Conservation (phyloP, 2,797 vertebrate species). For the Sardinella longiceps region DNA sequence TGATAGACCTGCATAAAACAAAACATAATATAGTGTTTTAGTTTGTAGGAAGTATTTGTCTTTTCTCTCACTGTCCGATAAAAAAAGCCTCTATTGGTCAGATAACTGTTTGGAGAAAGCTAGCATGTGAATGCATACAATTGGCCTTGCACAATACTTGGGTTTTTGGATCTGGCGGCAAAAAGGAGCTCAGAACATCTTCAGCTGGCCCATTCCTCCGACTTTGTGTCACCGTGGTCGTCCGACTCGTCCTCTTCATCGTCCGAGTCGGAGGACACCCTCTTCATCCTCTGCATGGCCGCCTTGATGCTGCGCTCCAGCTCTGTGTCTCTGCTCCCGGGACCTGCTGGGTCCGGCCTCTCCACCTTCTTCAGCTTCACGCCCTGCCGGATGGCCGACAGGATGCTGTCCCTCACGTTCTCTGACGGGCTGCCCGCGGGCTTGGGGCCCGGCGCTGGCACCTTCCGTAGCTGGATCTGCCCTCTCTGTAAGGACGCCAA, state of each 20-base stretch:
- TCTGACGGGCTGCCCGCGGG: background rate
- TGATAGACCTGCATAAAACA: background rate
- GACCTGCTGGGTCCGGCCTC: constrained; percentile 29
- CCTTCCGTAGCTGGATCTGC: constrained; percentile 75
- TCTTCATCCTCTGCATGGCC: constrained; percentile 93
- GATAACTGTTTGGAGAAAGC: background rate
- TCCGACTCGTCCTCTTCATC: constrained; percentile 73
- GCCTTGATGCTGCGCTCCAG: constrained; percentile 92
- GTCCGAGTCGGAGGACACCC: constrained; percentile 87
- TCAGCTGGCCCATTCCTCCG: constrained; percentile 86
- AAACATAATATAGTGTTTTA: background rate
- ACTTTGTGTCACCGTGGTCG: constrained; percentile 72
- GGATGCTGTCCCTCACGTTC: constrained; percentile 76
- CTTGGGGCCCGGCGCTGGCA: constrained; percentile 42
- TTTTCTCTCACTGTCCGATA: background rate
- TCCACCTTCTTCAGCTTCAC: constrained; percentile 86
- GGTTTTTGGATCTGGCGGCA: background rate
- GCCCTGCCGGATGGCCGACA: constrained; percentile 87
- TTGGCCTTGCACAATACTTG: constrained; percentile 5
- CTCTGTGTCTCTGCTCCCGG: constrained; percentile 68
- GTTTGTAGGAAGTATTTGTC: background rate
- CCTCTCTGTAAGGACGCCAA: constrained; percentile 86
- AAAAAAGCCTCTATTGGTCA: constrained; percentile 12
- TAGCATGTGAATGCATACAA: constrained; percentile 5
- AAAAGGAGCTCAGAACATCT: background rate